Evolutionary conservation across 2,797 vertebrate genomes (phyloP).

Genomic region (Cyclura pinguis): DNA sequence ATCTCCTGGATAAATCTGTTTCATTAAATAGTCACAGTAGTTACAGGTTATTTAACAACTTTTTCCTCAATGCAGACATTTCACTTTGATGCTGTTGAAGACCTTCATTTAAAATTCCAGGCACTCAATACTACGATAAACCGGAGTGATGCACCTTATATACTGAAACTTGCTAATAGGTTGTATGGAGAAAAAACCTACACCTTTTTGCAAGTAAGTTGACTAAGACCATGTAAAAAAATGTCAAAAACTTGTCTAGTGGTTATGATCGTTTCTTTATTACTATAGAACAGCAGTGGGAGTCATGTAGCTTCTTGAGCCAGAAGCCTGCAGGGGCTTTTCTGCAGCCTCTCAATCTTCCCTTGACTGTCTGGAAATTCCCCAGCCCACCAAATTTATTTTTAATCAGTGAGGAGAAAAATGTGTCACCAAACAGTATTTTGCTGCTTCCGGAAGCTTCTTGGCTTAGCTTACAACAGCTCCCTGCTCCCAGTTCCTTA

Average conservation of each 20-base stretch:
- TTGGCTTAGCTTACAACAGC: too few relatives aligned
- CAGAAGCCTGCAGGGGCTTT: too few relatives aligned
- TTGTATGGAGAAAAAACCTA: constrained; percentile 90
- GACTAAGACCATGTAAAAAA: background rate
- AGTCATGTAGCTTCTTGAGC: too few relatives aligned
- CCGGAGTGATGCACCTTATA: constrained; percentile 81
- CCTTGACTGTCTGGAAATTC: too few relatives aligned
- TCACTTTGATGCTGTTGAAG: constrained; percentile 78
- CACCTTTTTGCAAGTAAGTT: constrained; percentile 83
- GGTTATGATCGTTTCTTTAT: background rate
- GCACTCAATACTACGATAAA: constrained; percentile 84
- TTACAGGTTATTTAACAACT: background rate
- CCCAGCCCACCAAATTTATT: too few relatives aligned
- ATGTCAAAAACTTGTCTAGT: background rate
- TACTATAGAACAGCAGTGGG: background rate
- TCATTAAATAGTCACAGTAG: background rate
- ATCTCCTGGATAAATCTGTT: background rate
- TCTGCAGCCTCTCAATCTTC: too few relatives aligned
- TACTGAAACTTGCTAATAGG: constrained; percentile 88
- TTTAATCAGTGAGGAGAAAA: too few relatives aligned
- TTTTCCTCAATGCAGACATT: constrained; percentile 67
- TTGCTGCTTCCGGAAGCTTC: too few relatives aligned
- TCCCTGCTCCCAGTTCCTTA: too few relatives aligned
- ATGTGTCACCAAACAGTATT: too few relatives aligned
- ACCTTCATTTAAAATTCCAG: constrained; percentile 85